Evolutionary conservation across 53 echinoderm and acorn worm genomes (phyloP).

Genomic region (Arbacia lixula): DNA sequence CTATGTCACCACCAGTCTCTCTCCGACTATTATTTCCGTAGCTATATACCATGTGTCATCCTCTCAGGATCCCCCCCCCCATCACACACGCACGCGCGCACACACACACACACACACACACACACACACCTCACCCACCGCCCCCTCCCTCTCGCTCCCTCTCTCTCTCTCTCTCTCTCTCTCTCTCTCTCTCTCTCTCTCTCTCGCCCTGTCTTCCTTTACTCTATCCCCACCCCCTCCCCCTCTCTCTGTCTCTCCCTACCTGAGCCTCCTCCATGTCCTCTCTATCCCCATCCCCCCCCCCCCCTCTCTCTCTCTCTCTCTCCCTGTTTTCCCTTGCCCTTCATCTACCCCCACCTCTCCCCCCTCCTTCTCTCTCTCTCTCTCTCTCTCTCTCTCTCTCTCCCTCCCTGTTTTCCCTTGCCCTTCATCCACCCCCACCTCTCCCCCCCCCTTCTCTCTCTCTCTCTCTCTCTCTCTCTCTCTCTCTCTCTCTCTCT

Average conservation of each 20-base stretch:
- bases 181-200: too few relatives aligned
- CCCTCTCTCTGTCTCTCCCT: neutral
- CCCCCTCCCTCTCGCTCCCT: neutral
- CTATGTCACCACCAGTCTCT: too few relatives aligned
- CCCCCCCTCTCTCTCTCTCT: neutral
- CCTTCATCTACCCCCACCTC: neutral
- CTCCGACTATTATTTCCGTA: too few relatives aligned
- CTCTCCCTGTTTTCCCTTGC: neutral
- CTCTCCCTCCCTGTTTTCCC: neutral
- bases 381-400: neutral
- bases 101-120: conserved; percentile 1
- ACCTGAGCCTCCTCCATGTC: neutral
- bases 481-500: neutral
- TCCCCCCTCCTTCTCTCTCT: neutral
- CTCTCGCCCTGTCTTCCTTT: too few relatives aligned
- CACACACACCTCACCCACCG: neutral
- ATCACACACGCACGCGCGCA: too few relatives aligned
- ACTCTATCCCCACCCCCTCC: too few relatives aligned
- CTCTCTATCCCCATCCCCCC: neutral
- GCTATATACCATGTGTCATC: too few relatives aligned
- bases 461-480: neutral
- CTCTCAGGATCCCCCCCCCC: too few relatives aligned
- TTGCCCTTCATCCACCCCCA: neutral
- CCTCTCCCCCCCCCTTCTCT: neutral
- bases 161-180: neutral